Conservation (phyloP, 2,888 invertebrate genomes). For the Steinernema carpocapsae region DNA sequence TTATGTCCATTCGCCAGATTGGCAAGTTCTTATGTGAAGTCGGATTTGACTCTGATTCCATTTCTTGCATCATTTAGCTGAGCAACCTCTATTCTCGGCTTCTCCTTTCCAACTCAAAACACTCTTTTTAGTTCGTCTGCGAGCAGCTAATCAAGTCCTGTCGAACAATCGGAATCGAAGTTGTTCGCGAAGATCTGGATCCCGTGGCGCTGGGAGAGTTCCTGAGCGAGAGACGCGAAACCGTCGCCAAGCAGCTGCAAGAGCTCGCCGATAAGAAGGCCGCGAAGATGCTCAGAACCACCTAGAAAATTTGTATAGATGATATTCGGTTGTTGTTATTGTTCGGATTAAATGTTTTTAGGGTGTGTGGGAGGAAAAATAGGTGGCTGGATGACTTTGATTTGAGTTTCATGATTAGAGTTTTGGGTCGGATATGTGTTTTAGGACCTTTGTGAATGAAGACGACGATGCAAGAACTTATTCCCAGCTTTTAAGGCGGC, state of each 20-base stretch:
- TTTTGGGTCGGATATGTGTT: too few relatives aligned
- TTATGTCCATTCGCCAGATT: too few relatives aligned
- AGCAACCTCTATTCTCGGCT: not conserved
- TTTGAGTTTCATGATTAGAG: too few relatives aligned
- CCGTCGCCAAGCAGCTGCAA: constrained; percentile 59
- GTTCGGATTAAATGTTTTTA: constrained; percentile 25
- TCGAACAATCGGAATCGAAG: constrained; percentile 60
- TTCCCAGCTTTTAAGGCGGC: too few relatives aligned
- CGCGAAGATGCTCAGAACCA: constrained; percentile 65
- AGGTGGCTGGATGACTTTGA: not conserved
- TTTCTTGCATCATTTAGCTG: too few relatives aligned
- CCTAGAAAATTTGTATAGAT: constrained; percentile 40
- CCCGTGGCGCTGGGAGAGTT: constrained; percentile 53
- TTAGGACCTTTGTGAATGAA: too few relatives aligned
- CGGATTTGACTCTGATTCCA: too few relatives aligned
- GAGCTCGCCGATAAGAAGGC: constrained; percentile 65
- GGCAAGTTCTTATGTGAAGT: too few relatives aligned
- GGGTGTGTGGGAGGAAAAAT: not conserved
- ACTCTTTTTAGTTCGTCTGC: constrained; percentile 49
- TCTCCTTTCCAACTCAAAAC: too few relatives aligned
- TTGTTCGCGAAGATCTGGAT: constrained; percentile 63
- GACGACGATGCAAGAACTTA: too few relatives aligned
- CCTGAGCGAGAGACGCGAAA: constrained; percentile 54
- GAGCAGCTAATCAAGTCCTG: constrained; percentile 54
- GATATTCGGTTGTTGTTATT: constrained; percentile 30